Conservation (phyloP, 2,888 invertebrate species). For the Cyclophora albipunctata region DNA sequence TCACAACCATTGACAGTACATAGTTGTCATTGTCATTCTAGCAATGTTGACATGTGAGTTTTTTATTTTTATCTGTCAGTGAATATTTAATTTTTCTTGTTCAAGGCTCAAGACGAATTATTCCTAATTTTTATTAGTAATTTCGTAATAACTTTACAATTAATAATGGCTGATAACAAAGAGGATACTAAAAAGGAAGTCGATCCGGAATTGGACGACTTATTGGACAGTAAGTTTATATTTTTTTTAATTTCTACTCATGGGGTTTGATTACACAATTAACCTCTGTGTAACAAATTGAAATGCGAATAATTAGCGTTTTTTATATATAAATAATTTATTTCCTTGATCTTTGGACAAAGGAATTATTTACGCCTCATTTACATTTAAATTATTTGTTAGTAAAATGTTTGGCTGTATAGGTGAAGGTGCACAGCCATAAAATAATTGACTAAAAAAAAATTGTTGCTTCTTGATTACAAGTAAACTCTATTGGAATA, state of each 20-base stretch:
- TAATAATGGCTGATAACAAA: slow-evolving; percentile 61
- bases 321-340: no score
- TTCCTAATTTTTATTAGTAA: slow-evolving; percentile 5
- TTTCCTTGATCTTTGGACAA: no score
- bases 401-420: no score
- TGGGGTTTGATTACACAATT: slow-evolving; percentile 43
- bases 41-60: not conserved
- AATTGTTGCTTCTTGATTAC: no score
- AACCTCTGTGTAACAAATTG: slow-evolving; percentile 18
- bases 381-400: no score
- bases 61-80: not conserved
- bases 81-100: no score
- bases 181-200: slow-evolving; percentile 49
- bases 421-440: no score
- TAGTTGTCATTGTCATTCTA: no score
- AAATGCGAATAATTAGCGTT: not conserved
- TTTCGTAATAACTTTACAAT: slow-evolving; percentile 3
- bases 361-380: no score
- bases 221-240: slow-evolving; percentile 82
- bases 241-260: slow-evolving; percentile 11
- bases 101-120: not conserved
- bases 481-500: no score
- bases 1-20: no score
- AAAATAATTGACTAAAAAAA: no score
- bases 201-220: slow-evolving; percentile 83